Evolutionary conservation across 1,140 invertebrate genomes (phyloP), one percentile per base, ranked within the genome.

Genomic region (Lepeophtheirus salmonis): DNA sequence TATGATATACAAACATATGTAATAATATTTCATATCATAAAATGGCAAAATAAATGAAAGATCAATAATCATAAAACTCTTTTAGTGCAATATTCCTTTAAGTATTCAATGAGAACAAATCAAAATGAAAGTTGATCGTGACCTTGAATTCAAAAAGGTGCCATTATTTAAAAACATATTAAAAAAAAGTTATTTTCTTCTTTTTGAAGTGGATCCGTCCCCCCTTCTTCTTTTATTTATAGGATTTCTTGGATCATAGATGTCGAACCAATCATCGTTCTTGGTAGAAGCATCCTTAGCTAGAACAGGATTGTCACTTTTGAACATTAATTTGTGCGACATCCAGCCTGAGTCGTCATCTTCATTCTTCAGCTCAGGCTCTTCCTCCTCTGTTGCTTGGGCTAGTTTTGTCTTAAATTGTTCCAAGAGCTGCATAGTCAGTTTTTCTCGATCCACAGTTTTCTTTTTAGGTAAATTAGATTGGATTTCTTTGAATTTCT

Each of bases 211-310:
- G n/a, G n/a, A n/a, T n/a, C n/a, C 68, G 25, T 69, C 68, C 65
- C 80, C 86, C 62, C 91, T 74, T 69, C 89, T 80, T 56, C 91
- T 75, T 74, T 94, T 89, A 65, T 89, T 96, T 0, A 97, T 71
- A 0, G 88, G 85, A 77, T 97, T 96, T 65, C 92, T 75, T 0
- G 95, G 94, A 75, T 97, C 91, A 67, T 84, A 84, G 61, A 95
- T 89, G 67, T 95, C 89, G 70, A 92, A 97, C 86, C 92, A 91
- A 69, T 97, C 90, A 66, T 89, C 83, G 59, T 82, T 78, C 26
- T 89, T 90, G 2, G 82, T 86, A 65, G 88, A 96, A 0, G 94
- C 94, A 77, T 98, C 95, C 69, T 92, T 89, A 0, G 94, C 94
- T 56, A 91, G 73, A 16, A 88, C 80, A 0, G 81, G 78, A 0